Evolutionary conservation across 2,797 vertebrate genomes (phyloP).

Genomic region (Tapirus indicus): DNA sequence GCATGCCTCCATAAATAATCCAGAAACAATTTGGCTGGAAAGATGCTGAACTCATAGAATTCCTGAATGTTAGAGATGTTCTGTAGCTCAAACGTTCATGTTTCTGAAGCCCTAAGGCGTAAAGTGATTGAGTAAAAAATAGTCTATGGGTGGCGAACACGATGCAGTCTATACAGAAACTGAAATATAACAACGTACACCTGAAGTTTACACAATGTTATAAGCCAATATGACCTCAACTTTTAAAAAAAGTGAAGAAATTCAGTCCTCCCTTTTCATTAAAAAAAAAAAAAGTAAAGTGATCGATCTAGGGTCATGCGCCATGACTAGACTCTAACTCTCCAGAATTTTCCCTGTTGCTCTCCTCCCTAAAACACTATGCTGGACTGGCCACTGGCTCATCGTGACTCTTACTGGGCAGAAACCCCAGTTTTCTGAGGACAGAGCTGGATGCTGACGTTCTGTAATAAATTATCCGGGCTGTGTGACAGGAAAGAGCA

Average conservation of each 20-base stretch:
- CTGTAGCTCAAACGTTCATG: neutral
- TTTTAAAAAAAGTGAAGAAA: too few species aligned
- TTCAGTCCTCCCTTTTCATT: too few species aligned
- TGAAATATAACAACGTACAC: too few species aligned
- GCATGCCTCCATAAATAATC: neutral
- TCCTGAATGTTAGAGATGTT: neutral
- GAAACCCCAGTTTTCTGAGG: neutral
- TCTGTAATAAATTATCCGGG: neutral
- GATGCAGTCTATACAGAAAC: too few species aligned
- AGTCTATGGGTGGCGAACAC: too few species aligned
- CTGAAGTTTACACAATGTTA: too few species aligned
- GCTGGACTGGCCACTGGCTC: too few species aligned
- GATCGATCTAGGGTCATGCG: neutral
- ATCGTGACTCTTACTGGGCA: neutral
- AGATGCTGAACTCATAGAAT: neutral
- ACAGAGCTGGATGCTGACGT: neutral
- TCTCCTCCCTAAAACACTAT: neutral
- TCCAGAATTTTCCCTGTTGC: neutral
- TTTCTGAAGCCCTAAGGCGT: neutral
- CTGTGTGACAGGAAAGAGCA: conserved; percentile 20
- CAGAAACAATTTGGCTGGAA: neutral
- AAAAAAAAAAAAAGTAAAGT: neutral
- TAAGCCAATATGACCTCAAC: too few species aligned
- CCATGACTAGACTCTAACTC: neutral
- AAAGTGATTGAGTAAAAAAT: neutral